phyloP scores from a whole-genome alignment of 1,140 invertebrate genomes.

The Gonioctena quinquepunctata region DNA sequence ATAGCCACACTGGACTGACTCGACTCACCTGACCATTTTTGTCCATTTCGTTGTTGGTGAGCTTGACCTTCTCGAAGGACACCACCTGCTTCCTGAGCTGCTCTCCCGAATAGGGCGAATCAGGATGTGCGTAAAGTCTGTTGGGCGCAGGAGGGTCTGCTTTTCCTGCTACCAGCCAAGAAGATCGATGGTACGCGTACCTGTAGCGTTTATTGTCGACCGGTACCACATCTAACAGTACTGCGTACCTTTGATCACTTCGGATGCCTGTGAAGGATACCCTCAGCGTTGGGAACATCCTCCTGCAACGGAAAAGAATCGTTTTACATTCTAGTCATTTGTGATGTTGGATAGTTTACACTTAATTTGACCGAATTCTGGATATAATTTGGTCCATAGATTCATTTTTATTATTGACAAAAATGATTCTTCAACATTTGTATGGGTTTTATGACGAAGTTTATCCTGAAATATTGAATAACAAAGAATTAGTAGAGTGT shows the following conservation, averaged over 20 bases:
- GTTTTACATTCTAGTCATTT: too few species aligned
- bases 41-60: conserved; percentile 99
- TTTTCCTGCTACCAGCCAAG: conserved; percentile 98
- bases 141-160: conserved; percentile 95
- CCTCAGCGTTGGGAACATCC: conserved; percentile 97
- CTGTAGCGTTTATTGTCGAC: conserved; percentile 98
- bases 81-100: conserved; percentile 96
- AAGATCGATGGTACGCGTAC: conserved; percentile 97
- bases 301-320: conserved; percentile 66
- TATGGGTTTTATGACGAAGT: too few species aligned
- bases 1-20: too few species aligned
- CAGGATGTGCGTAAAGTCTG: conserved; percentile 94
- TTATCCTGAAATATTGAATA: too few species aligned
- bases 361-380: too few species aligned
- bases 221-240: conserved; percentile 94
- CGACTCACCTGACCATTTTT: conserved; percentile 93
- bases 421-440: too few species aligned
- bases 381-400: too few species aligned
- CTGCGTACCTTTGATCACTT: conserved; percentile 73
- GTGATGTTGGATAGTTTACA: too few species aligned
- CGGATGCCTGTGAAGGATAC: conserved; percentile 85
- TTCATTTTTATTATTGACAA: too few species aligned
- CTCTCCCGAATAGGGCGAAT: conserved; percentile 95
- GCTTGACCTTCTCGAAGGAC: conserved; percentile 98
- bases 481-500: too few species aligned